Percentiles rank a stretch among this genome's conserved stretches.
Evolutionary conservation across 1,140 invertebrate species (phyloP).

Genomic region (honey bee (Apis mellifera)): Amel_HAv3.1 CM009937.2:6877501-6878000

Average conservation of each 20-base stretch:
- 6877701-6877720: neutral
- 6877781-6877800: too few species aligned
- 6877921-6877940: too few species aligned
- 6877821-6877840: too few species aligned
- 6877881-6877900: too few species aligned
- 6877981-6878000: too few species aligned
- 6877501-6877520: neutral
- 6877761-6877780: neutral
- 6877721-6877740: neutral
- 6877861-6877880: too few species aligned
- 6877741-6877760: neutral
- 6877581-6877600: constrained; percentile 9
- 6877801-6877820: too few species aligned
- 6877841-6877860: too few species aligned
- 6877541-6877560: neutral
- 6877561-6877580: constrained; percentile 34
- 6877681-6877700: constrained; percentile 20
- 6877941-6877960: too few species aligned
- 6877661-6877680: constrained; percentile 8
- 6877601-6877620: constrained; percentile 14
- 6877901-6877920: too few species aligned
- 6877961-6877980: too few species aligned
- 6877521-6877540: constrained; percentile 12
- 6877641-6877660: constrained; percentile 27
- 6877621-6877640: constrained; percentile 26